A percentile compares a stretch with the other conserved stretches of the same genome.
Conservation (phyloP, 1,140 invertebrate genomes). For the Dysdera silvatica region DNA sequence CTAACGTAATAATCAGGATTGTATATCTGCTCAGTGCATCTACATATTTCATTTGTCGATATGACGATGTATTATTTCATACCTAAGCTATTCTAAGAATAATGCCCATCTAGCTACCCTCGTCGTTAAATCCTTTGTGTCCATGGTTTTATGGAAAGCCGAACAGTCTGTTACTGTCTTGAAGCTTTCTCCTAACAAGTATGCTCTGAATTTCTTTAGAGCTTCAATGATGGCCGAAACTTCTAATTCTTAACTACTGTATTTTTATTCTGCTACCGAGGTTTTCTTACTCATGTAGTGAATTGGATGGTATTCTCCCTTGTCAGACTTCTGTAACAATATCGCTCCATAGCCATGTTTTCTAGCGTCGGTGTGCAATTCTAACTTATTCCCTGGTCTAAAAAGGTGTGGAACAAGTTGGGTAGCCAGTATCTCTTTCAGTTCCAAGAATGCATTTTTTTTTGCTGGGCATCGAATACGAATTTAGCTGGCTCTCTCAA, state of each 20-base stretch:
- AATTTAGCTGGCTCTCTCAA: not conserved
- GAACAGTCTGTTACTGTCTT: constrained; percentile 16
- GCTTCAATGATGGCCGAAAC: not conserved
- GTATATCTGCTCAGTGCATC: constrained; percentile 10
- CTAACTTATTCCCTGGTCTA: constrained; percentile 1
- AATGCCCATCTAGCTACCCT: not conserved
- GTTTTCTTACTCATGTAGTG: constrained; percentile 3
- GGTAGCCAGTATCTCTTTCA: constrained; percentile 37
- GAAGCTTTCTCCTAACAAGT: too few relatives aligned
- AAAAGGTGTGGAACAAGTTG: constrained; percentile 37
- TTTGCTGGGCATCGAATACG: constrained; percentile 23
- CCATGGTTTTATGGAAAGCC: constrained; percentile 8
- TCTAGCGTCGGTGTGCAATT: constrained; percentile 38
- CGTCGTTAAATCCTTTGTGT: not conserved
- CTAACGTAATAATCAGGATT: not conserved
- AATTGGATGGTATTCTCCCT: not conserved
- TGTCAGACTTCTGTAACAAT: constrained; percentile 44
- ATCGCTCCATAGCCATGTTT: too few relatives aligned
- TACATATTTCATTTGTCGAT: constrained; percentile 1
- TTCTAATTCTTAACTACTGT: not conserved
- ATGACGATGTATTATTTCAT: constrained; percentile 5
- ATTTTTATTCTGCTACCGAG: not conserved
- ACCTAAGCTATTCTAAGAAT: constrained; percentile 7
- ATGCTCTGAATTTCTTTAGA: constrained; percentile 6
- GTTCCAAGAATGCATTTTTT: constrained; percentile 38